Evolutionary conservation across 2,888 invertebrate species (phyloP).

Genomic region (Archips xylosteana): DNA sequence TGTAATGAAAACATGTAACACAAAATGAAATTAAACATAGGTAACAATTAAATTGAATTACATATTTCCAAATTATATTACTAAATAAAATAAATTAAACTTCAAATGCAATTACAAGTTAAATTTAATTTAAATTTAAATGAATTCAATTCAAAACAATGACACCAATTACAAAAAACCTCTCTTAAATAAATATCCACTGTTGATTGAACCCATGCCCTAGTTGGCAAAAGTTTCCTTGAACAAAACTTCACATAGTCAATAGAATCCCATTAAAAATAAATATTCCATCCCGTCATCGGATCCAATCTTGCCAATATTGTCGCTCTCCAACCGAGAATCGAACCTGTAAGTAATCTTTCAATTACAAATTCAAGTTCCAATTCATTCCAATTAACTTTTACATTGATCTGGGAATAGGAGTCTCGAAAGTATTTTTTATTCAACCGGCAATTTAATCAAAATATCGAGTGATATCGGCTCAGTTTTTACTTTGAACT

Average conservation of each 20-base stretch:
- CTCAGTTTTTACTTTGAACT: slow-evolving; percentile 31
- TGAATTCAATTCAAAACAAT: too few species aligned
- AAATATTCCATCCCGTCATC: slow-evolving; percentile 38
- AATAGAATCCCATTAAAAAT: slow-evolving; percentile 35
- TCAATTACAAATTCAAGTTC: slow-evolving; percentile 76
- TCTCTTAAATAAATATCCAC: background rate
- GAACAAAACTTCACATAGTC: slow-evolving; percentile 15
- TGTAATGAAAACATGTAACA: too few species aligned
- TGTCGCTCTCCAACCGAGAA: slow-evolving; percentile 46
- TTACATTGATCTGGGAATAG: slow-evolving; percentile 68
- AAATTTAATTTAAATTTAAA: too few species aligned
- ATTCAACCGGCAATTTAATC: slow-evolving; percentile 41
- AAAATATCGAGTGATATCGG: slow-evolving; percentile 41
- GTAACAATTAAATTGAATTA: too few species aligned
- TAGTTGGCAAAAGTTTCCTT: background rate
- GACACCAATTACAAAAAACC: background rate
- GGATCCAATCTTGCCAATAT: slow-evolving; percentile 53
- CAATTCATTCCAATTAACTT: slow-evolving; percentile 76
- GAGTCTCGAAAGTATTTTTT: slow-evolving; percentile 39
- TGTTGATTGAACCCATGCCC: background rate
- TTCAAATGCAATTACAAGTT: too few species aligned
- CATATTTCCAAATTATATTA: too few species aligned
- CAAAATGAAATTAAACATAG: too few species aligned
- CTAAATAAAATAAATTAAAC: too few species aligned
- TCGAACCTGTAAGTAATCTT: slow-evolving; percentile 72